Base-by-base conservation (phyloP, 1,140 invertebrate genomes). In the Drosophila mauritiana region DNA sequence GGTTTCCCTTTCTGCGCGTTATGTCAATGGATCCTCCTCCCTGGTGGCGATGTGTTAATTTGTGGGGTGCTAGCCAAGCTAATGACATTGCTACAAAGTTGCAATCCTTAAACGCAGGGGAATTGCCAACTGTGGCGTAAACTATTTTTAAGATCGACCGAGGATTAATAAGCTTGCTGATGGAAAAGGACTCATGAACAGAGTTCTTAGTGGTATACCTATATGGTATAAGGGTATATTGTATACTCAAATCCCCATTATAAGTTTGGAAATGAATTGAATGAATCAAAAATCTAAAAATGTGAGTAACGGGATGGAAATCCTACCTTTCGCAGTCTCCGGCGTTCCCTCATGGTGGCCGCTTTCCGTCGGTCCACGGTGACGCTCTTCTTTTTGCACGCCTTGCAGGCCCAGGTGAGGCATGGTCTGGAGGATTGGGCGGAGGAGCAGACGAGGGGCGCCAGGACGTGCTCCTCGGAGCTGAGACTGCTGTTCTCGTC, bases 281-380 rank as follows among this genome's bases (percentile, higher is more conserved):
- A 22, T 22, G 20, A 22, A 22, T 22, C 20, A 22, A 22, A 20
- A 22, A 22, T 22, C 20, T 22, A 22, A 31, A 31, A 8, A 12
- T 10, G 12, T 13, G 10, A 2, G 12, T 13, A 42, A 10, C 2
- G 8, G 4, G 4, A 5, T n/a, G 0, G 1, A 31, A n/a, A 3
- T 1, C 73, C 48, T 43, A 97, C 97, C 95, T 99, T 99, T 89
- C 98, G 94, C 39, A 99, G 94, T 68, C 98, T 94, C 72, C 98
- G 93, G 74, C 98, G 93, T 92, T 99, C 98, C 0, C 98, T 93
- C 91, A 99, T 94, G 0, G 98, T 99, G 2, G 98, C 98, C 5
- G 98, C 98, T 94, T 99, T 99, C 85, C 98, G 94, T 40, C 98
- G 93, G 92, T 99, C 98, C 1, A 99, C 97, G 4, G 97, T 96